Base-by-base conservation (phyloP, 2,113 vertebrate species). In the mouse (Mus musculus) region DNA sequence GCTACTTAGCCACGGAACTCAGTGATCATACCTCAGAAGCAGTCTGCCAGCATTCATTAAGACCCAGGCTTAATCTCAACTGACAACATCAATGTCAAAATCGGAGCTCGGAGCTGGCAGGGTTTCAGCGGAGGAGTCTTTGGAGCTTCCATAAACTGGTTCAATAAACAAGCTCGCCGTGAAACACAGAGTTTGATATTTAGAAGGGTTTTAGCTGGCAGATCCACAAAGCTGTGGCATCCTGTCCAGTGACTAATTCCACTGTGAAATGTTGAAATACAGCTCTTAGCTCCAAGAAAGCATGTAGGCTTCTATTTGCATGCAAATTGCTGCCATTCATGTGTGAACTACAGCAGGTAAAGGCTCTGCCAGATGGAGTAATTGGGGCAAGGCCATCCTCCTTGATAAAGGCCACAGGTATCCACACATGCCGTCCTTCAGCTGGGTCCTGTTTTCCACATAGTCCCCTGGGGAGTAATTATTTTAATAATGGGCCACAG, bases 311-410 rank as follows among this genome's bases (percentile, higher is more conserved):
- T 98, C 98, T 98, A 98, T 99, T 98, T 99, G 98, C 98, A 99
- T 99, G 98, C 98, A 99, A 98, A 99, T 99, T 92, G 88, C 95
- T 98, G 98, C 98, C 97, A 98, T 98, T 98, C 98, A 98, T 98
- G 98, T 98, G 98, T 98, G 98, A 99, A 98, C 97, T 98, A 97
- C 98, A 98, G 98, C 98, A 98, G 98, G 98, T 98, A 98, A 96
- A 87, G 93, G 98, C 98, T 98, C 98, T 98, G 98, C 98, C 98
- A 99, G 98, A 98, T 98, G 98, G 98, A 98, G 98, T 98, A 98
- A 98, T 98, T 98, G 98, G 98, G 98, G 98, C 91, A 97, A 98
- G 98, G 98, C 98, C 98, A 98, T 98, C 97, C 95, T 98, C 95
- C 97, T 98, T 88, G 95, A 96, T 98, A 95, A 98, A 94, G 98